Percentiles rank a stretch among this genome's conserved stretches.
phyloP scores from a whole-genome alignment of 2,113 vertebrate genomes.

The Corydoras sp. region DNA sequence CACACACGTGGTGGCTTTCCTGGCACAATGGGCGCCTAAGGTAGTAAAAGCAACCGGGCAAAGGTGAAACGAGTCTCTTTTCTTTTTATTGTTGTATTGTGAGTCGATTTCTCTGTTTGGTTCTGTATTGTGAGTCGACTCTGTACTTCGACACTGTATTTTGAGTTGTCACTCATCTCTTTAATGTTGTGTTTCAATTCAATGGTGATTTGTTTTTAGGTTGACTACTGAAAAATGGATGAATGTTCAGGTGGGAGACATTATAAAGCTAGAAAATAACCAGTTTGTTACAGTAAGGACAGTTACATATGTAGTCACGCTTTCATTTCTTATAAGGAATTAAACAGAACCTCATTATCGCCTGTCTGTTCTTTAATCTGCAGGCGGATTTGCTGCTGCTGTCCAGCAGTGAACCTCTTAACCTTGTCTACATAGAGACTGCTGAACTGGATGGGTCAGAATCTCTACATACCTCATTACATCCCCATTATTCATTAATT shows the following conservation, averaged over 20 bases:
- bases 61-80: too few species aligned
- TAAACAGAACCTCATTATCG: not conserved
- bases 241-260: conserved; percentile 90
- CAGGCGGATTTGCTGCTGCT: conserved; percentile 89
- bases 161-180: too few species aligned
- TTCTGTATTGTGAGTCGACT: too few species aligned
- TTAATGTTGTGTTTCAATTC: too few species aligned
- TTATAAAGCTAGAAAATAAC: conserved; percentile 86
- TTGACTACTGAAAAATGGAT: conserved; percentile 83
- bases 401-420: conserved; percentile 87
- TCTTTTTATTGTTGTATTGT: too few species aligned
- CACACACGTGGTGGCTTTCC: too few species aligned
- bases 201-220: conserved; percentile 54
- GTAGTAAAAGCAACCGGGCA: too few species aligned
- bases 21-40: too few species aligned
- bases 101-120: too few species aligned
- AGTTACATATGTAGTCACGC: not conserved
- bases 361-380: not conserved
- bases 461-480: not conserved
- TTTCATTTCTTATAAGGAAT: not conserved
- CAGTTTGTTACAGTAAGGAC: conserved; percentile 80
- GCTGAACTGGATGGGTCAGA: conserved; percentile 89
- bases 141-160: too few species aligned
- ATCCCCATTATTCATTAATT: too few species aligned
- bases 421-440: conserved; percentile 86